Evolutionary conservation across 2,888 invertebrate genomes (phyloP).

Genomic region (Aplocera efformata): DNA sequence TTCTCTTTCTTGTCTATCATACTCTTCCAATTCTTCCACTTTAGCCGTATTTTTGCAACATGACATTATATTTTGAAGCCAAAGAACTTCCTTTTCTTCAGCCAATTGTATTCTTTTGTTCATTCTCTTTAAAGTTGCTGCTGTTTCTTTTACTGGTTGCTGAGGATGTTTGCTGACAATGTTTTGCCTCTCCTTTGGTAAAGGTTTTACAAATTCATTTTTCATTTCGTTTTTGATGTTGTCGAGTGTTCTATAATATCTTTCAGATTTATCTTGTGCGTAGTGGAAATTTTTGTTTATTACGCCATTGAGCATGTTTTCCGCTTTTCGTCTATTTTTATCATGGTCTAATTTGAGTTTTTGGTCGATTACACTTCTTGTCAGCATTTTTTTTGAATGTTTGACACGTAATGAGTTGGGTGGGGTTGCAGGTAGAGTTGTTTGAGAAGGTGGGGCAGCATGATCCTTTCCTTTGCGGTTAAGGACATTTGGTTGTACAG

Average conservation of each 20-base stretch:
- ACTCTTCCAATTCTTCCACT: constrained; percentile 64
- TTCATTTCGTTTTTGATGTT: constrained; percentile 47
- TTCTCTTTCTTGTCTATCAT: constrained; percentile 66
- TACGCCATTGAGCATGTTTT: constrained; percentile 48
- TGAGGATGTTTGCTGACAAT: constrained; percentile 26
- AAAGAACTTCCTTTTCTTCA: constrained; percentile 66
- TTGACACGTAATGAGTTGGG: constrained; percentile 43
- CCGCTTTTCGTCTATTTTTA: constrained; percentile 59
- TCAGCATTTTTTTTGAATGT: constrained; percentile 52
- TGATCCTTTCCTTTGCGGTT: constrained; percentile 45
- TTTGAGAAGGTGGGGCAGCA: constrained; percentile 8
- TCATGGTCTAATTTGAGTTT: constrained; percentile 53
- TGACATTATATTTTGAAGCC: constrained; percentile 70
- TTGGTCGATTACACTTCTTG: constrained; percentile 58
- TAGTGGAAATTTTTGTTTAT: constrained; percentile 50
- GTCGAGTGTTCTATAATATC: constrained; percentile 41
- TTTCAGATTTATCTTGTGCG: constrained; percentile 50
- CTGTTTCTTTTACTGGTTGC: constrained; percentile 65
- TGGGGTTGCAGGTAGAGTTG: constrained; percentile 41
- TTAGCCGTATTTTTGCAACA: constrained; percentile 64
- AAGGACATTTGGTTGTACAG: constrained; percentile 57
- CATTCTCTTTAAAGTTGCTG: constrained; percentile 73
- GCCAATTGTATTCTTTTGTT: constrained; percentile 64
- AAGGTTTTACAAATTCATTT: constrained; percentile 33
- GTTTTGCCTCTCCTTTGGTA: constrained; percentile 36